A percentile compares a stretch with the other conserved stretches of the same genome.
Evolutionary conservation across 1,140 invertebrate species (phyloP).

Genomic region (Vollenhovia emeryi): DNA sequence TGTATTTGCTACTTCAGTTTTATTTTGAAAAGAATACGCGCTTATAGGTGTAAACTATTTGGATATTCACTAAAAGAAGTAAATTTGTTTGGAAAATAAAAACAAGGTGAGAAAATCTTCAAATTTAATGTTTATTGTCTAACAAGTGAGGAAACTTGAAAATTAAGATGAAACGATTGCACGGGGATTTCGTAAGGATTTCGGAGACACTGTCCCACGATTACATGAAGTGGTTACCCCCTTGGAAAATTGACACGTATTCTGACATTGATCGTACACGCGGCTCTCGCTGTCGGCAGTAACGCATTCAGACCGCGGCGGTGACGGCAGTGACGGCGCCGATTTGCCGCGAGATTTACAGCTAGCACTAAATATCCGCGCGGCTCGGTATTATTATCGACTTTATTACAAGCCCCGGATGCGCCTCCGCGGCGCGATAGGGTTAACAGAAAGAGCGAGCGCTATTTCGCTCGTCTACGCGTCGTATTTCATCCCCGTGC

Average conservation of each 20-base stretch:
- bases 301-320: conserved; percentile 75
- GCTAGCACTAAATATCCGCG: conserved; percentile 82
- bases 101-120: too few species aligned
- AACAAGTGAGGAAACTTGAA: too few species aligned
- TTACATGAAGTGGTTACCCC: too few species aligned
- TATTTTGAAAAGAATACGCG: too few species aligned
- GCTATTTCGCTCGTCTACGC: conserved; percentile 78
- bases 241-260: conserved; percentile 6
- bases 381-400: conserved; percentile 82
- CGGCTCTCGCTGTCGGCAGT: conserved; percentile 71
- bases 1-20: too few species aligned
- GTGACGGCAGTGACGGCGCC: conserved; percentile 77
- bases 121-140: too few species aligned
- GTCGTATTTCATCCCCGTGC: conserved; percentile 79
- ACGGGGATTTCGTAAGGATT: too few species aligned
- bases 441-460: conserved; percentile 80
- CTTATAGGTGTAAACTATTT: too few species aligned
- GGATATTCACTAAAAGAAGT: too few species aligned
- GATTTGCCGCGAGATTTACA: conserved; percentile 83
- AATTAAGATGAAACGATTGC: too few species aligned
- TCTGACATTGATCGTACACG: not conserved
- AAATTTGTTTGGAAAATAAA: too few species aligned
- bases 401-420: conserved; percentile 77
- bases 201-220: too few species aligned
- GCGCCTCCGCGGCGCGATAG: conserved; percentile 68